Evolutionary conservation across 2,113 vertebrate genomes (phyloP).

Genomic region (Gymnobelideus leadbeateri): DNA sequence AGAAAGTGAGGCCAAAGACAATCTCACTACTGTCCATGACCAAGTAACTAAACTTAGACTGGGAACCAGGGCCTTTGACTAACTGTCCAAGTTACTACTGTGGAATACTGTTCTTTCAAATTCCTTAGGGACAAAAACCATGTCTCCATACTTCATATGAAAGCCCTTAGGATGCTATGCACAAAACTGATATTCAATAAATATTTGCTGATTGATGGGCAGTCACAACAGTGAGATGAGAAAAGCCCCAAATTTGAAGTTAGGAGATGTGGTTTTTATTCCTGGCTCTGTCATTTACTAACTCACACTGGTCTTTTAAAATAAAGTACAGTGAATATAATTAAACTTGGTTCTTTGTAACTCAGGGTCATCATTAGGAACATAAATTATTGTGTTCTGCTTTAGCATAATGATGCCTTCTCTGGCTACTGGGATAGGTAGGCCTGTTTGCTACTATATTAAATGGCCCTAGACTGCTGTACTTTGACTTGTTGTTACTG

Average conservation of each 20-base stretch:
- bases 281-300: not conserved
- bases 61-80: not conserved
- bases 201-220: not conserved
- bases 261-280: not conserved
- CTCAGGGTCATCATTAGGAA: not conserved
- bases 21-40: too few species aligned
- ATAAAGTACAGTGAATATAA: not conserved
- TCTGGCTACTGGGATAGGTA: not conserved
- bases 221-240: not conserved
- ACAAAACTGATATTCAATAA: conserved; percentile 11
- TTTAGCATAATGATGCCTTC: not conserved
- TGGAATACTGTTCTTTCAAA: not conserved
- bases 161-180: conserved; percentile 28
- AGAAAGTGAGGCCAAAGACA: not conserved
- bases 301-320: not conserved
- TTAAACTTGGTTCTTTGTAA: not conserved
- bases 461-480: not conserved
- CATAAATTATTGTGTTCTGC: not conserved
- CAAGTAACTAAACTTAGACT: not conserved
- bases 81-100: not conserved
- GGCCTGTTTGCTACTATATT: not conserved
- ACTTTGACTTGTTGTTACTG: not conserved
- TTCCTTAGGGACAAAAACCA: conserved; percentile 20
- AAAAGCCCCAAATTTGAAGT: not conserved
- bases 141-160: not conserved